Conservation (phyloP, 2,797 vertebrate genomes). For the Oceanodroma leucorhoa region DNA sequence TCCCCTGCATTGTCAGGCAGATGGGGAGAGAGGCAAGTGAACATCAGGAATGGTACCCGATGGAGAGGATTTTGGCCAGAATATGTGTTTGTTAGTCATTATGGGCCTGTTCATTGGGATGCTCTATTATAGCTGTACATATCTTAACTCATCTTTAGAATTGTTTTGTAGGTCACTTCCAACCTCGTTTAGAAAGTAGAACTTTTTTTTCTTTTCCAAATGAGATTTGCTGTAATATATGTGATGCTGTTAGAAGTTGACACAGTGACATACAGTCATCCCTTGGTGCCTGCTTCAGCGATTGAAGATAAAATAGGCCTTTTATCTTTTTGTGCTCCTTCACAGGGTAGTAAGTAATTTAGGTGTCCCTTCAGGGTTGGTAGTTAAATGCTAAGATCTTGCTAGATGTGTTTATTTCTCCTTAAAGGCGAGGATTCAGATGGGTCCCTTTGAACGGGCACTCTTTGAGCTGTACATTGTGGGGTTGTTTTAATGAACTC, state of each 20-base stretch:
- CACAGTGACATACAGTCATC: neutral
- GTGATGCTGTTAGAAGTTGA: neutral
- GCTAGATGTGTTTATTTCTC: neutral
- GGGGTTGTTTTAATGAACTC: neutral
- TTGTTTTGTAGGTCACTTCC: neutral
- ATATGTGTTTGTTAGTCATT: neutral
- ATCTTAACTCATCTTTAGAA: neutral
- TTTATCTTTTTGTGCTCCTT: slow-evolving; percentile 22
- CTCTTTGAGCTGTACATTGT: neutral
- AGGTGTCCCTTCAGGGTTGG: neutral
- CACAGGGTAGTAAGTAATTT: neutral
- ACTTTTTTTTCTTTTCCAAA: neutral
- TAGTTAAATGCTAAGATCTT: neutral
- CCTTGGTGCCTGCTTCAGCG: neutral
- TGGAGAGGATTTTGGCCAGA: neutral
- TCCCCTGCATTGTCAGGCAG: rapidly evolving
- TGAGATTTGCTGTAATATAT: neutral
- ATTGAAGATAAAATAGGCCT: slow-evolving; percentile 19
- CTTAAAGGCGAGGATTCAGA: neutral
- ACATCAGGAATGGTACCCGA: neutral
- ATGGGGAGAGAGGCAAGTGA: neutral
- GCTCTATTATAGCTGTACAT: rapidly evolving
- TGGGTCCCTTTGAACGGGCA: neutral
- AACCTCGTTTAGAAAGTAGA: neutral
- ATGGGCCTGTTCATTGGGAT: neutral